These are phyloP conservation scores for Sarcophaga subvicina DNA, from an alignment of 2,888 invertebrate species.

Conservation along the genomic window DNA sequence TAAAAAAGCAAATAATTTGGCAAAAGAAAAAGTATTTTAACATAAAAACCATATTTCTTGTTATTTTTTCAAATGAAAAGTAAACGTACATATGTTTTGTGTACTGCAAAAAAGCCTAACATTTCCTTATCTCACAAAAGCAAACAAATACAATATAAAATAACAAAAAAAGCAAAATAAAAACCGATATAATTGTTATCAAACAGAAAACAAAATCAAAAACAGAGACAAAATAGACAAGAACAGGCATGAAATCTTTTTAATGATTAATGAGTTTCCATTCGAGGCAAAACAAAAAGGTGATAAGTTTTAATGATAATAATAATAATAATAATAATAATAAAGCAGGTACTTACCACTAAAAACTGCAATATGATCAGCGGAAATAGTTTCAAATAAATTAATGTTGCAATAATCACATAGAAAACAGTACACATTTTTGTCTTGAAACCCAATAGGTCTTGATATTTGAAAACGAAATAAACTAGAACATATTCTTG, in stretches of 20 bases:
- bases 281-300: not conserved
- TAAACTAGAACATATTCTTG: constrained; percentile 90
- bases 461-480: constrained; percentile 87
- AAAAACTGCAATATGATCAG: constrained; percentile 78
- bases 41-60: no score
- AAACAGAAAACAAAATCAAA: not conserved
- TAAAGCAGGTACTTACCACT: constrained; percentile 79
- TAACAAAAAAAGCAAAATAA: not conserved
- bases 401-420: constrained; percentile 81
- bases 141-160: not conserved
- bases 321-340: constrained; percentile 1
- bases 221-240: not conserved
- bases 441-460: constrained; percentile 82
- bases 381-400: constrained; percentile 81
- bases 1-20: no score
- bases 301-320: not conserved
- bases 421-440: constrained; percentile 81
- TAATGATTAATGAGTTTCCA: constrained; percentile 28
- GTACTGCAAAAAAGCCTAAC: not conserved
- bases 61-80: no score
- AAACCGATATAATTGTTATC: constrained; percentile 1
- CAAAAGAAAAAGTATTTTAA: no score
- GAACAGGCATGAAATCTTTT: constrained; percentile 16
- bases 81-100: no score
- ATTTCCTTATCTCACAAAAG: not conserved